Conservation (phyloP, 2,888 invertebrate genomes). For the Cephus sareptanus region DNA sequence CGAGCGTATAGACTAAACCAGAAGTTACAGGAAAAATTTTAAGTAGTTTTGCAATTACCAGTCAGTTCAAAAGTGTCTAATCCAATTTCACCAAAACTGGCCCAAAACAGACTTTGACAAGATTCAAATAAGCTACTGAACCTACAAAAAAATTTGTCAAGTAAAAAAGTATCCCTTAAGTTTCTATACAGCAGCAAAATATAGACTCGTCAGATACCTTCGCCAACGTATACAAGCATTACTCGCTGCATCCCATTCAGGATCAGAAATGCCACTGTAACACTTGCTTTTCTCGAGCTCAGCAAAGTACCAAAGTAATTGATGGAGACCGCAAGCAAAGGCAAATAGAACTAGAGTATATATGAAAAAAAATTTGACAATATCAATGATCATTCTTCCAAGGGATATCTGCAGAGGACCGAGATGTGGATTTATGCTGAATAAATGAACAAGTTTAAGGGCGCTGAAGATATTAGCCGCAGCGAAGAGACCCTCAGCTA, state of each 20-base stretch:
- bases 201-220: constrained; percentile 68
- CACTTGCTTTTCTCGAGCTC: constrained; percentile 86
- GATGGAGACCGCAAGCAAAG: constrained; percentile 92
- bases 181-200: background rate
- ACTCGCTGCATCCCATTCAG: constrained; percentile 81
- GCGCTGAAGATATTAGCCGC: constrained; percentile 96
- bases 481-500: constrained; percentile 93
- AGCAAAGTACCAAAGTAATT: constrained; percentile 94
- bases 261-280: constrained; percentile 76
- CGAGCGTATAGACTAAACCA: background rate
- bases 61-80: constrained; percentile 88
- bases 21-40: background rate
- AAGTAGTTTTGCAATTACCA: constrained; percentile 53
- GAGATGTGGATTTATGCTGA: constrained; percentile 92
- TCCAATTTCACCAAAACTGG: constrained; percentile 93
- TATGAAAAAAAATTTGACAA: constrained; percentile 92
- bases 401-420: constrained; percentile 93
- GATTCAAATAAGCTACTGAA: constrained; percentile 88
- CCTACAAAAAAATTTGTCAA: constrained; percentile 24
- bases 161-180: background rate
- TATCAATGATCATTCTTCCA: constrained; percentile 90
- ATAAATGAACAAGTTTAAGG: constrained; percentile 89
- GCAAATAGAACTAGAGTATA: constrained; percentile 89
- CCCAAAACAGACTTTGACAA: constrained; percentile 96
- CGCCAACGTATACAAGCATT: constrained; percentile 89